A percentile compares a stretch with the other conserved stretches of the same genome.
Conservation (phyloP, 1,140 invertebrate genomes). For the Aphaenogaster ashmeadi region DNA sequence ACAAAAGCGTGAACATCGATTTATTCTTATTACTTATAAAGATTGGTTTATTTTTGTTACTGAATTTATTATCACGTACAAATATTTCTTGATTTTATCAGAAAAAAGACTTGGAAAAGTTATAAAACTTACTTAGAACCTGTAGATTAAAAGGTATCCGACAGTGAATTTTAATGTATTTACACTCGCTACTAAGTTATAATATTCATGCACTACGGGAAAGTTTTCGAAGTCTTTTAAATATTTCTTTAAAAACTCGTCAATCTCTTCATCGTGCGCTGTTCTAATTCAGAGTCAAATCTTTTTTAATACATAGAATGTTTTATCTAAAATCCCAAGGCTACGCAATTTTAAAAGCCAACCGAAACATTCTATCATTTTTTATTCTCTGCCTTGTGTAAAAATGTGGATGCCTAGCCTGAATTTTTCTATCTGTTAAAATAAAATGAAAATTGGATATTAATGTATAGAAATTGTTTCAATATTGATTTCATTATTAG, state of each 20-base stretch:
- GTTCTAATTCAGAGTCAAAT: neutral
- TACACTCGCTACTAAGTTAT: neutral
- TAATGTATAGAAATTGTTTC: neutral
- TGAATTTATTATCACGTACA: neutral
- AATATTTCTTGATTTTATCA: neutral
- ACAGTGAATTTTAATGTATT: slow-evolving; percentile 31
- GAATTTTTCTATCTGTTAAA: neutral
- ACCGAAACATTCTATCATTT: neutral
- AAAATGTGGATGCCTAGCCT: neutral
- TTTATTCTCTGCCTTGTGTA: neutral
- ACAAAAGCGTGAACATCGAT: neutral
- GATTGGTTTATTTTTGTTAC: neutral
- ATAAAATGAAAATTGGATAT: slow-evolving; percentile 9
- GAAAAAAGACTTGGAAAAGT: neutral
- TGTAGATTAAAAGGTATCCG: slow-evolving; percentile 4
- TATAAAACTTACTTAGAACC: neutral
- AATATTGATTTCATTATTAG: slow-evolving; percentile 1
- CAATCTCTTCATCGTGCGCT: neutral
- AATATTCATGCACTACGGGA: neutral
- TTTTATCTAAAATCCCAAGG: neutral
- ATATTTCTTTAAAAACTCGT: slow-evolving; percentile 25
- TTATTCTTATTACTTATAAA: neutral
- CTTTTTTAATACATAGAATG: neutral
- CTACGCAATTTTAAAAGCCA: neutral
- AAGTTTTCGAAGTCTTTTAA: slow-evolving; percentile 23